A percentile compares a stretch with the other conserved stretches of the same genome.
Conservation (phyloP, 2,797 vertebrate species). For the Cyprinella venusta region DNA sequence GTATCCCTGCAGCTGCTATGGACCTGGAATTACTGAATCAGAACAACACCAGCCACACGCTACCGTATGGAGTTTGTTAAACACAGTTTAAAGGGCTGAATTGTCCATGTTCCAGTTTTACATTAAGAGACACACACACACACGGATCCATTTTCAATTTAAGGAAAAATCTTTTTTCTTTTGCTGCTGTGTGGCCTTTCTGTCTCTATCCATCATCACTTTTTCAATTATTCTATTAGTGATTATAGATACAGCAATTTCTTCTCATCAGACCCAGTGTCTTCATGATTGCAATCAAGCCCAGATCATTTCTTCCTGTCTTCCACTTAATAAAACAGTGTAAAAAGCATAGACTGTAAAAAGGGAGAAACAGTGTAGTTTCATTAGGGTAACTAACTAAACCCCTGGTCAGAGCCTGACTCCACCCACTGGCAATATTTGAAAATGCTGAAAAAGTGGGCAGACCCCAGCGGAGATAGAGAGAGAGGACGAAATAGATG, state of each 20-base stretch:
- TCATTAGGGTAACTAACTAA: no score
- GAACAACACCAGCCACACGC: conserved; percentile 1
- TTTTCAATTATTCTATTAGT: background rate
- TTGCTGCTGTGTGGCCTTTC: background rate
- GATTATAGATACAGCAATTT: background rate
- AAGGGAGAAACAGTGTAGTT: background rate
- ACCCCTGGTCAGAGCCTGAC: no score
- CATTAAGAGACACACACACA: background rate
- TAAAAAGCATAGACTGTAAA: no score
- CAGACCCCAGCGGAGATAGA: no score
- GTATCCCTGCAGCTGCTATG: conserved; percentile 18
- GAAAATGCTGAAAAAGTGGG: no score
- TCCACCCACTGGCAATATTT: no score
- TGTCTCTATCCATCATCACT: background rate
- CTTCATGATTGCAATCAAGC: conserved; percentile 39
- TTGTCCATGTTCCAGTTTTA: background rate
- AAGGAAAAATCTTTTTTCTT: background rate
- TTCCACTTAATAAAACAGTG: background rate
- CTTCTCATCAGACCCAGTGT: conserved; percentile 15
- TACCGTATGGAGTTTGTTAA: conserved; percentile 30
- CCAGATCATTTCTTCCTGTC: background rate
- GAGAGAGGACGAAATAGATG: no score
- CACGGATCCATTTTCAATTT: background rate
- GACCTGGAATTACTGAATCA: conserved; percentile 26
- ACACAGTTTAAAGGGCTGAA: background rate